Evolutionary conservation across 1,140 invertebrate genomes (phyloP).

Genomic region (Pogonomyrmex californicus): DNA sequence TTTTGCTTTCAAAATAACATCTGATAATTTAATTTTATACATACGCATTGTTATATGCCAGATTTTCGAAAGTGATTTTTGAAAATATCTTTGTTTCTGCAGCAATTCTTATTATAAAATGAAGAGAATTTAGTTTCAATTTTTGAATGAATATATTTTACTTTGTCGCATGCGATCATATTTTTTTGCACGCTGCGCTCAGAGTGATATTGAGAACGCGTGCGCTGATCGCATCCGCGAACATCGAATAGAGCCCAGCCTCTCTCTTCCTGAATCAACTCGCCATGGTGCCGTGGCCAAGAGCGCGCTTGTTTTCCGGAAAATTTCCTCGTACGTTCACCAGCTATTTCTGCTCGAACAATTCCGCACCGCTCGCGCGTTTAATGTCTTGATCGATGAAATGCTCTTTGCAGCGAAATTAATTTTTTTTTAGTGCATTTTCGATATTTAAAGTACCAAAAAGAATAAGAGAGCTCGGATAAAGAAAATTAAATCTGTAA

Average conservation of each 20-base stretch:
- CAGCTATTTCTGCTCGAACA: constrained; percentile 77
- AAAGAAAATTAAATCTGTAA: background rate
- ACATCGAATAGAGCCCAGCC: constrained; percentile 70
- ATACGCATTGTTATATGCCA: background rate
- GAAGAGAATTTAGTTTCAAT: background rate
- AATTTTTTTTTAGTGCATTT: background rate
- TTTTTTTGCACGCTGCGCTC: background rate
- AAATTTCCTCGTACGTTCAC: constrained; percentile 78
- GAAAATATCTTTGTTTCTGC: background rate
- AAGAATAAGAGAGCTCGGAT: background rate
- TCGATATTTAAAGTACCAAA: background rate
- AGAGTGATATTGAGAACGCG: constrained; percentile 6
- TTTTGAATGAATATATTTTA: background rate
- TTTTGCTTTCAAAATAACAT: background rate
- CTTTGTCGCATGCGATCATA: background rate
- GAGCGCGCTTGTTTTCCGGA: constrained; percentile 73
- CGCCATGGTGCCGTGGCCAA: constrained; percentile 69
- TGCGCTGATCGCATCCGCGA: constrained; percentile 60
- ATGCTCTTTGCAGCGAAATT: background rate
- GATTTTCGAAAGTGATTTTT: background rate
- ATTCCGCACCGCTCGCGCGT: constrained; percentile 59
- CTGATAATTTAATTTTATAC: constrained; percentile 6
- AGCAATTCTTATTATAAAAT: background rate
- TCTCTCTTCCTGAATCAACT: constrained; percentile 82
- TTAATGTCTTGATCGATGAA: constrained; percentile 22